These are phyloP conservation scores for Coremacera marginata DNA, from an alignment of 2,888 invertebrate genomes.

Conservation along the genomic window DNA sequence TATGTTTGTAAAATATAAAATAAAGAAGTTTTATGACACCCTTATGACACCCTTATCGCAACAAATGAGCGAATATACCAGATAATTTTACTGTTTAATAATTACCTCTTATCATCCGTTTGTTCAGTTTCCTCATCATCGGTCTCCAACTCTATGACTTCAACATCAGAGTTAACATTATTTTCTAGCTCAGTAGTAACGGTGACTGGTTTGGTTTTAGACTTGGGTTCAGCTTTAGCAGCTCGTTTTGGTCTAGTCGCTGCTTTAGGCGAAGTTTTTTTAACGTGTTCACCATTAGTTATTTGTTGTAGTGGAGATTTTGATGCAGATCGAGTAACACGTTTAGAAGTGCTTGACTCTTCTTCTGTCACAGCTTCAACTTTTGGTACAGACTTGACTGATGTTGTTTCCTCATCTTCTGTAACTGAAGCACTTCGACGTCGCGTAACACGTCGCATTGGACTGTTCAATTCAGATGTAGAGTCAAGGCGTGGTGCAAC, in stretches of 20 bases:
- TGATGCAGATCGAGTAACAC: constrained; percentile 48
- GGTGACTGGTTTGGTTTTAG: constrained; percentile 1
- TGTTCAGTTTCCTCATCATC: constrained; percentile 16
- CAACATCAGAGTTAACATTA: constrained; percentile 44
- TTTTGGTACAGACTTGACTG: background rate
- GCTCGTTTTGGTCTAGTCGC: background rate
- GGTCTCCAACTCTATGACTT: constrained; percentile 37
- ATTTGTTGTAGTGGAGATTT: constrained; percentile 47
- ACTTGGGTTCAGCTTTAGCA: constrained; percentile 35
- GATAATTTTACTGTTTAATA: no score
- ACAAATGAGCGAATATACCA: no score
- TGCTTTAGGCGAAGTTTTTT: background rate
- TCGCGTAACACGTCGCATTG: constrained; percentile 46
- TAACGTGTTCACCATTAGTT: background rate
- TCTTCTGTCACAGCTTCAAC: constrained; percentile 48
- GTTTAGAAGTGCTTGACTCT: constrained; percentile 26
- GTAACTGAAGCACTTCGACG: constrained; percentile 46
- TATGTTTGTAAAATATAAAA: no score
- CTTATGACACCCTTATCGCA: no score
- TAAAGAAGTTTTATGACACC: no score
- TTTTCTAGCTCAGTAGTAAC: background rate
- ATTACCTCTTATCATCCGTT: no score
- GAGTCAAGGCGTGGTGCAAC: constrained; percentile 46
- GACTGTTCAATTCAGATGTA: constrained; percentile 50
- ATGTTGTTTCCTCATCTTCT: constrained; percentile 45